phyloP scores from a whole-genome alignment of 2,797 vertebrate genomes.

The Gallinago solitaria region DNA sequence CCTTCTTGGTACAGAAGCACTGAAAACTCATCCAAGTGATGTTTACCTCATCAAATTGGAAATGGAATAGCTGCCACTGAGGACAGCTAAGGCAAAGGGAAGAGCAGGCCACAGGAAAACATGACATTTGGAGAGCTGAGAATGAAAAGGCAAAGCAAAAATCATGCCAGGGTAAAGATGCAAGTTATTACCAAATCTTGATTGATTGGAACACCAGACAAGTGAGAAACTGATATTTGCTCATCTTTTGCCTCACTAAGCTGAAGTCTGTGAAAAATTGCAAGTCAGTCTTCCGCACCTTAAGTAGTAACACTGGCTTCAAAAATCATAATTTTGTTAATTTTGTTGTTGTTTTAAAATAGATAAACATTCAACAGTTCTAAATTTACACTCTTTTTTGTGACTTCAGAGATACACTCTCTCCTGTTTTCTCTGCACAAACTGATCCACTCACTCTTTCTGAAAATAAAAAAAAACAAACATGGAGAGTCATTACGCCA shows the following conservation, averaged over 20 bases:
- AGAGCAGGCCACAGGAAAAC: background rate
- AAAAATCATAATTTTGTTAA: background rate
- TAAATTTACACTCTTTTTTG: background rate
- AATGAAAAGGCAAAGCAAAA: background rate
- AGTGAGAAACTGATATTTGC: background rate
- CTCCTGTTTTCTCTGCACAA: background rate
- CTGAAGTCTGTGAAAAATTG: background rate
- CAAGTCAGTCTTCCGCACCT: background rate
- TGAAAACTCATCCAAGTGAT: fast-evolving
- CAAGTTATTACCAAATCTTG: background rate
- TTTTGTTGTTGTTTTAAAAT: background rate
- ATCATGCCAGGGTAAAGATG: background rate
- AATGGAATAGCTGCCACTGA: background rate
- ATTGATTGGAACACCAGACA: background rate
- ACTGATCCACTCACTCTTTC: background rate
- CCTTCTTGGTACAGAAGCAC: background rate
- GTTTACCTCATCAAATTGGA: background rate
- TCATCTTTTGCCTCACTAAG: background rate
- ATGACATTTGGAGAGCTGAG: background rate
- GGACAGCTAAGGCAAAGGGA: background rate
- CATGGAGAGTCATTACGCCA: background rate
- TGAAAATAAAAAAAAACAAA: background rate
- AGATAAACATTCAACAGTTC: background rate
- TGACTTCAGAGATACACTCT: background rate
- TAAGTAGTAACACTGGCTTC: background rate